Evolutionary conservation across 2,797 vertebrate species (phyloP).

Genomic region (Glossophaga mutica): DNA sequence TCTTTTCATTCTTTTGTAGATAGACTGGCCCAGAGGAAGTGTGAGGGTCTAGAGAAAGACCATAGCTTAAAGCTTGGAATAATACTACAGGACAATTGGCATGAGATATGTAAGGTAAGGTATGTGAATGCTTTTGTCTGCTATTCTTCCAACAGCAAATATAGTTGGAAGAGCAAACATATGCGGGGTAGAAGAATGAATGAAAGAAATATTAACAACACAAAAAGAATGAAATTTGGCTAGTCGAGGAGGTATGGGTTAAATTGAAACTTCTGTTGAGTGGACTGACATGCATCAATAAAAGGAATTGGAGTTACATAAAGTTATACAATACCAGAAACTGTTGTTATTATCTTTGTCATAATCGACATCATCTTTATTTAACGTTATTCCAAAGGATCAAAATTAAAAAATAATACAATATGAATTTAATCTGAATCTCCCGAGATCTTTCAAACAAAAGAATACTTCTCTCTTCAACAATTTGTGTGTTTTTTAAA

Average conservation of each 20-base stretch:
- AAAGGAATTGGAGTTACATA: background rate
- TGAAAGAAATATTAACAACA: background rate
- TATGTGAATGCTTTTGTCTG: background rate
- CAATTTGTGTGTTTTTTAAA: background rate
- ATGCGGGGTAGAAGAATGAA: background rate
- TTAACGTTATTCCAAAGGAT: background rate
- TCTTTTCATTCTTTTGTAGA: background rate
- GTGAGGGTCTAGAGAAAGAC: background rate
- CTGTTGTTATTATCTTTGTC: background rate
- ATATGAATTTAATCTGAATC: conserved; percentile 9
- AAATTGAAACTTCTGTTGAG: background rate
- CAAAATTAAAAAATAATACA: background rate
- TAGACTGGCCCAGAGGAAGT: background rate
- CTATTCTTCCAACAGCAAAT: background rate
- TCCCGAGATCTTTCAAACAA: background rate
- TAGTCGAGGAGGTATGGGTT: background rate
- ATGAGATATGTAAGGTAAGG: background rate
- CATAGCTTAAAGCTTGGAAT: background rate
- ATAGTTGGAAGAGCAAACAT: background rate
- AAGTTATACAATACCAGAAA: background rate
- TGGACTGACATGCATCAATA: background rate
- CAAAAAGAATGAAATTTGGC: background rate
- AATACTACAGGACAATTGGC: background rate
- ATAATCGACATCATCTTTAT: background rate
- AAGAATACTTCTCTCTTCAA: background rate